These are phyloP conservation scores for Phenganax subtilis DNA, from an alignment of 92 coral and sea anemone species.

Conservation along the genomic window DNA sequence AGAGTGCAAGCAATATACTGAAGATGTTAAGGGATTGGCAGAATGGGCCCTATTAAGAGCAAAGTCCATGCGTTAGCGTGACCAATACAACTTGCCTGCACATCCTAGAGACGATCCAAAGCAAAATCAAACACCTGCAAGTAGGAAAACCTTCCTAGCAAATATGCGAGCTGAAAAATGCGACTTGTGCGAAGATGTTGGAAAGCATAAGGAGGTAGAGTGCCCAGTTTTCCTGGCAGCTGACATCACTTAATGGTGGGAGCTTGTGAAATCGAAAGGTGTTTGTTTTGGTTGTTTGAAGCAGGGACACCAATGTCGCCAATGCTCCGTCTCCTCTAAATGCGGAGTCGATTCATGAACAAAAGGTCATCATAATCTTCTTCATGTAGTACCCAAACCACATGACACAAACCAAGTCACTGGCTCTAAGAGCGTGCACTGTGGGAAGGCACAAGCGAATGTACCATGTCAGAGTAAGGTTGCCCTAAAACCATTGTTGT, in stretches of 20 bases:
- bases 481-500: too few relatives aligned
- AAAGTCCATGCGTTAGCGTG: slow-evolving; percentile 31
- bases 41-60: slow-evolving; percentile 45
- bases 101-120: neutral
- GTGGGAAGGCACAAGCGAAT: too few relatives aligned
- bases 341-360: slow-evolving; percentile 41
- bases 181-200: slow-evolving; percentile 3
- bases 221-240: slow-evolving; percentile 31
- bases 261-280: slow-evolving; percentile 22
- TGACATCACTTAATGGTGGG: slow-evolving; percentile 17
- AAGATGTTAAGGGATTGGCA: slow-evolving; percentile 38
- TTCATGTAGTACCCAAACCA: too few relatives aligned
- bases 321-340: slow-evolving; percentile 30
- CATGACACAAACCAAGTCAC: too few relatives aligned
- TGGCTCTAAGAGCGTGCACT: too few relatives aligned
- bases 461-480: too few relatives aligned
- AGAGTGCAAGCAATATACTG: slow-evolving; percentile 21
- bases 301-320: slow-evolving; percentile 41
- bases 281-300: slow-evolving; percentile 40
- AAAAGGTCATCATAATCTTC: slow-evolving; percentile 21
- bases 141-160: neutral
- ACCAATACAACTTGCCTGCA: slow-evolving; percentile 26
- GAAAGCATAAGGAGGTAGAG: slow-evolving; percentile 18
- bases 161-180: slow-evolving; percentile 15
- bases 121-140: slow-evolving; percentile 8